Evolutionary conservation across 2,797 vertebrate species (phyloP).

Genomic region (Rachycentron canadum): DNA sequence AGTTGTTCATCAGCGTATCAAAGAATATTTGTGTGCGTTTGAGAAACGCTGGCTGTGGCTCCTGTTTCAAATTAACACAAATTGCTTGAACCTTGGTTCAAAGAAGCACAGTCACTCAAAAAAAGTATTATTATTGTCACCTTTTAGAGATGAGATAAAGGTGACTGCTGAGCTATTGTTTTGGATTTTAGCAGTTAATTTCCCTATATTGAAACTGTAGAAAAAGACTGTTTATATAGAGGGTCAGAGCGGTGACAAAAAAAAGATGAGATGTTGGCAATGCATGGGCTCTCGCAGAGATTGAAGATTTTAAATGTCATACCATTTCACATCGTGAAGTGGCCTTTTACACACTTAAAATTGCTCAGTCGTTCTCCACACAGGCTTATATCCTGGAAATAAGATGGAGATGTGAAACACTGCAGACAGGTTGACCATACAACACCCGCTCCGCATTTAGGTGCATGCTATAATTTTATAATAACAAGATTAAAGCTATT

Average conservation of each 20-base stretch:
- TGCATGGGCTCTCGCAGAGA: conserved; percentile 13
- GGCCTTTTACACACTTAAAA: conserved; percentile 34
- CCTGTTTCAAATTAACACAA: neutral
- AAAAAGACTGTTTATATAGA: conserved; percentile 4
- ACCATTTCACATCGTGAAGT: conserved; percentile 41
- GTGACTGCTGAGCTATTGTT: neutral
- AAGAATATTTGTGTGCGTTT: neutral
- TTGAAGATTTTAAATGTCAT: conserved; percentile 41
- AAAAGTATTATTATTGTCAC: neutral
- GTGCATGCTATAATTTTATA: conserved; percentile 16
- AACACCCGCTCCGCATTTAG: conserved; percentile 16
- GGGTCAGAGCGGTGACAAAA: conserved; percentile 4
- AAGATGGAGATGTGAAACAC: conserved; percentile 8
- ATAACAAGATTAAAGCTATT: conserved; percentile 40
- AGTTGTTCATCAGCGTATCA: neutral
- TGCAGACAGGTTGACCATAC: conserved; percentile 7
- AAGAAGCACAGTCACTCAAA: neutral
- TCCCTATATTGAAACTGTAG: neutral
- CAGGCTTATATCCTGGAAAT: conserved; percentile 5
- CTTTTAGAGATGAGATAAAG: neutral
- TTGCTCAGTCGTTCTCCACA: conserved; percentile 5
- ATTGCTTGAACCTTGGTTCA: neutral
- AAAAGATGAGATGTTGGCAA: conserved; percentile 24
- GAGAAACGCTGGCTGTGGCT: neutral
- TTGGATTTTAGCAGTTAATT: neutral